Evolutionary conservation across 2,113 vertebrate species (phyloP).

Genomic region (Oriolus oriolus): DNA sequence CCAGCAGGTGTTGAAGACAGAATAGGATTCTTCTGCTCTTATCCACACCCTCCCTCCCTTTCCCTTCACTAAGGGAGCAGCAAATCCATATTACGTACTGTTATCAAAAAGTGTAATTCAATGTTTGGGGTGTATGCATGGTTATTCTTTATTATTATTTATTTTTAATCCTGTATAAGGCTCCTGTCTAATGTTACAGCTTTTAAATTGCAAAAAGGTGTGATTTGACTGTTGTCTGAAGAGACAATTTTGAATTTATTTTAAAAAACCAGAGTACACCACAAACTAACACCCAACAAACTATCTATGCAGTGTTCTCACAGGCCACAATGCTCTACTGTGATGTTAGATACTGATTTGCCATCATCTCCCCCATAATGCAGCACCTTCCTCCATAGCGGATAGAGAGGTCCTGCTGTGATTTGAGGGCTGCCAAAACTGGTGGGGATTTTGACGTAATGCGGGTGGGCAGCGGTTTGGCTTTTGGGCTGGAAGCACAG

Average conservation of each 20-base stretch:
- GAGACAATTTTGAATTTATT: not conserved
- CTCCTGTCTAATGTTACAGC: not conserved
- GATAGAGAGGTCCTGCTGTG: not conserved
- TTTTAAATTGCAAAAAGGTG: not conserved
- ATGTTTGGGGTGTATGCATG: not conserved
- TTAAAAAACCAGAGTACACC: fast-evolving
- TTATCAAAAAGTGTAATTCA: not conserved
- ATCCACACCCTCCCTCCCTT: not conserved
- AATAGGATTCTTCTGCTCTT: not conserved
- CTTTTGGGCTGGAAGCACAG: not conserved
- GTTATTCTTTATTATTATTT: not conserved
- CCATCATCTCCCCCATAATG: not conserved
- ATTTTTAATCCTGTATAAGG: not conserved
- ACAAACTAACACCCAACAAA: not conserved
- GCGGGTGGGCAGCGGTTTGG: not conserved
- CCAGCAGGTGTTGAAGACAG: not conserved
- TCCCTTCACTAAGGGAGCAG: not conserved
- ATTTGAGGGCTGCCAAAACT: not conserved
- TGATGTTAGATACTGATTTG: not conserved
- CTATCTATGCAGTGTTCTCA: not conserved
- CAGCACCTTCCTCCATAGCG: not conserved
- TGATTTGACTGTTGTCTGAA: not conserved
- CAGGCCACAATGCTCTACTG: not conserved
- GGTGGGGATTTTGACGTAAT: not conserved
- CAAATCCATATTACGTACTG: not conserved